These are phyloP conservation scores for Argyresthia albistria DNA, from an alignment of 2,888 invertebrate genomes.

Conservation along the genomic window DNA sequence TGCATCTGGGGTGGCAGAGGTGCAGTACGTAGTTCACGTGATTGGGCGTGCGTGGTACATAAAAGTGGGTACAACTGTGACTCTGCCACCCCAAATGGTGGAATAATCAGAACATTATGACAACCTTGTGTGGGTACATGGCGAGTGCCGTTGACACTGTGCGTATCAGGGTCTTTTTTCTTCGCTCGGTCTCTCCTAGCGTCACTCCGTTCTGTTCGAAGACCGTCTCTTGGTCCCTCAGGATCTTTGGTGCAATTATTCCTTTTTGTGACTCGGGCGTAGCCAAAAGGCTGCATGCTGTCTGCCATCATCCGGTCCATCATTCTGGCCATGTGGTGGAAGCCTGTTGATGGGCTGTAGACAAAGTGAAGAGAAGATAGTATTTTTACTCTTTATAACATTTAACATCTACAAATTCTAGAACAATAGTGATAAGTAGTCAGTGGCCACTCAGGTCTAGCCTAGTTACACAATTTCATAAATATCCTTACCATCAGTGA, in stretches of 20 bases:
- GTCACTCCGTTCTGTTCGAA: slow-evolving; percentile 38
- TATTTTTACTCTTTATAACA: background rate
- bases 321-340: slow-evolving; percentile 81
- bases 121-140: slow-evolving; percentile 60
- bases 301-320: slow-evolving; percentile 81
- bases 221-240: slow-evolving; percentile 34
- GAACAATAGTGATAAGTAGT: too few relatives aligned
- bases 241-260: slow-evolving; percentile 21
- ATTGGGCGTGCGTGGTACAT: too few relatives aligned
- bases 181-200: slow-evolving; percentile 28
- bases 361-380: background rate
- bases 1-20: too few relatives aligned
- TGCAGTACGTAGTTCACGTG: too few relatives aligned
- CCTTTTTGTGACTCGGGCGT: slow-evolving; percentile 73
- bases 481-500: too few relatives aligned
- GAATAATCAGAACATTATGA: too few relatives aligned
- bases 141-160: slow-evolving; percentile 41
- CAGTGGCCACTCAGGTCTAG: too few relatives aligned
- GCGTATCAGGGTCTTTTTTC: slow-evolving; percentile 30
- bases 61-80: too few relatives aligned
- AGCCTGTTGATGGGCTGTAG: slow-evolving; percentile 68
- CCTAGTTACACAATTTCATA: too few relatives aligned
- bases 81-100: too few relatives aligned
- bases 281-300: slow-evolving; percentile 77
- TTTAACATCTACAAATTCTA: too few relatives aligned